These are phyloP conservation scores for Sycophila texana DNA, from an alignment of 2,888 invertebrate species.

Conservation along the genomic window DNA sequence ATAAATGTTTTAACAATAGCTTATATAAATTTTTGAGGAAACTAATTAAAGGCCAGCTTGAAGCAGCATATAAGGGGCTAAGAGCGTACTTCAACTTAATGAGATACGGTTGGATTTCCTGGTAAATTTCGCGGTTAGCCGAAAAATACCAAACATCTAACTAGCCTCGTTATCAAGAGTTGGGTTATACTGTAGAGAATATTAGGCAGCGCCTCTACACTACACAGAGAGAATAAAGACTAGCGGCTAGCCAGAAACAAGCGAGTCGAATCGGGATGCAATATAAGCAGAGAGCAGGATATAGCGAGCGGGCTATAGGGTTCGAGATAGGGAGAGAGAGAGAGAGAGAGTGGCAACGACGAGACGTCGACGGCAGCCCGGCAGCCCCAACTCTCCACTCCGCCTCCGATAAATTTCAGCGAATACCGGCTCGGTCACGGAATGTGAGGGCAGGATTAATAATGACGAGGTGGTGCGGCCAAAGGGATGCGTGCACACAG, in stretches of 20 bases:
- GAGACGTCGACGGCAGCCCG: slow-evolving; percentile 1
- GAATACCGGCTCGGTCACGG: slow-evolving; percentile 34
- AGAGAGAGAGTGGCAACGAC: slow-evolving; percentile 4
- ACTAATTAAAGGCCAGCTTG: too few relatives aligned
- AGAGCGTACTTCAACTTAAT: not conserved
- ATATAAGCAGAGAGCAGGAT: not conserved
- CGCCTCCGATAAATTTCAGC: slow-evolving; percentile 52
- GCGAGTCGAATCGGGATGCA: not conserved
- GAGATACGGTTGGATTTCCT: not conserved
- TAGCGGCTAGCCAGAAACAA: slow-evolving; percentile 22
- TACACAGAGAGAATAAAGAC: not conserved
- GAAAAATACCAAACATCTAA: slow-evolving; percentile 19
- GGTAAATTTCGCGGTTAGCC: slow-evolving; percentile 17
- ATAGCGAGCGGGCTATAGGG: not conserved
- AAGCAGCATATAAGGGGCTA: too few relatives aligned
- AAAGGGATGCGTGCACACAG: slow-evolving; percentile 59
- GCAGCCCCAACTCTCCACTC: not conserved
- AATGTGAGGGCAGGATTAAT: slow-evolving; percentile 64
- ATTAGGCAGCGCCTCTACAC: not conserved
- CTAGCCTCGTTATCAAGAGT: not conserved
- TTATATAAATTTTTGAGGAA: too few relatives aligned
- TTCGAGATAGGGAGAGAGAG: not conserved
- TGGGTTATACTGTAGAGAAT: not conserved
- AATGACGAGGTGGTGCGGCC: slow-evolving; percentile 65
- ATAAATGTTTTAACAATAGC: too few relatives aligned